phyloP scores from a whole-genome alignment of 1,140 invertebrate species.

The Linepithema humile region DNA sequence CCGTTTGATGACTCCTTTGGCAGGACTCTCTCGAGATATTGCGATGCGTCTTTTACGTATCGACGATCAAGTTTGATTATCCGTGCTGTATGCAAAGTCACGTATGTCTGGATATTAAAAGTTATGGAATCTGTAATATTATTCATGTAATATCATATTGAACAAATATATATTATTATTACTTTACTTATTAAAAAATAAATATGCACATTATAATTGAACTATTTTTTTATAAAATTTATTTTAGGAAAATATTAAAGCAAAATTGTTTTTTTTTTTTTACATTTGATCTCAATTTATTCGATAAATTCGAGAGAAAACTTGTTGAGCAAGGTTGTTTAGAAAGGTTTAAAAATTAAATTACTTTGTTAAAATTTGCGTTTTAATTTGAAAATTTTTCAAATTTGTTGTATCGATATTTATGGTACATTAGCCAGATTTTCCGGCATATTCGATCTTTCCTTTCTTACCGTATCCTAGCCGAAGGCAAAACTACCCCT shows the following conservation, averaged over 20 bases:
- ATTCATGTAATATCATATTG: not conserved
- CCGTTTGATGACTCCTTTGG: slow-evolving; percentile 39
- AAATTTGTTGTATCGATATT: slow-evolving; percentile 12
- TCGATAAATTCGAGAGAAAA: not conserved
- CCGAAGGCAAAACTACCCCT: slow-evolving; percentile 50
- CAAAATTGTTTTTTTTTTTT: not conserved
- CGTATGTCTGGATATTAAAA: not conserved
- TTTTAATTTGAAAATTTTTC: not conserved
- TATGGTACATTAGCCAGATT: not conserved
- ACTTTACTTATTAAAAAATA: not conserved
- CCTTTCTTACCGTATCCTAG: slow-evolving; percentile 62
- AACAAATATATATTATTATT: not conserved
- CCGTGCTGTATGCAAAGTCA: not conserved
- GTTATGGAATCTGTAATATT: not conserved
- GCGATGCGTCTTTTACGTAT: not conserved
- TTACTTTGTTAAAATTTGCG: not conserved
- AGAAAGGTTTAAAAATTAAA: not conserved
- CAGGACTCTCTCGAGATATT: slow-evolving; percentile 18
- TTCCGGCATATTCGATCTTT: not conserved
- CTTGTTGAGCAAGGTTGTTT: not conserved
- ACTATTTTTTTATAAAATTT: not conserved
- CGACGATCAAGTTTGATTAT: slow-evolving; percentile 10
- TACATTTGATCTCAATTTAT: not conserved
- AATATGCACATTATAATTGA: not conserved
- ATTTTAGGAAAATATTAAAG: not conserved